Evolutionary conservation across 1,140 invertebrate genomes (phyloP), one percentile per base, ranked within the genome.

Genomic region (Drosophila equinoxialis): DNA sequence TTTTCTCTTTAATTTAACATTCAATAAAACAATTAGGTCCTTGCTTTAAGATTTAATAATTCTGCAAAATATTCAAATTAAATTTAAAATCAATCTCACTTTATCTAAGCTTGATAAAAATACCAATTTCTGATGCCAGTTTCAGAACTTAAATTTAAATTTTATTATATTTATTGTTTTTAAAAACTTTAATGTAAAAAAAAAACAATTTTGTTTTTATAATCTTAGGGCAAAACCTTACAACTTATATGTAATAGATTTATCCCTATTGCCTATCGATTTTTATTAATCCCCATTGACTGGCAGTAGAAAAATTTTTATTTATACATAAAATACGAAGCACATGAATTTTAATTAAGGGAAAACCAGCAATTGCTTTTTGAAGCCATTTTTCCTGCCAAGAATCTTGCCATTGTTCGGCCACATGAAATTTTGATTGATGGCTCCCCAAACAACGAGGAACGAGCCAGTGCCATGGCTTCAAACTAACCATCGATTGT

Each of bases 361-460:
- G 48, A 58, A 65, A 26, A 37, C 74, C 68, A 51, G 54, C 77
- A 74, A 71, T 71, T 66, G 69, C 45, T 42, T 70, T 65, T 57
- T 14, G n/a, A 45, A 60, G 8, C 42, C 51, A 26, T 54, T 51
- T 58, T 55, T 51, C 8, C 45, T n/a, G 10, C 17, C 17, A 51
- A 51, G 57, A 59, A 59, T 59, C 57, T 59, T 57, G 65, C 76
- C 67, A 74, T 77, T 82, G 76, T 75, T 51, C 45, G 45, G 5
- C 85, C 79, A 87, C 83, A 87, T 86, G 83, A 83, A 86, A 86
- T 74, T 82, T 87, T 86, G 83, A 86, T 86, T 86, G 83, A 86
- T 86, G 76, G 69, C 60, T 80, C 76, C 76, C 79, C 69, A 39
- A 71, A 69, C 76, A 69, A 62, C 65, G 54, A 62, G 70, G 72